These are phyloP conservation scores for Perdita meconis DNA, from an alignment of 2,888 invertebrate species.

Conservation along the genomic window DNA sequence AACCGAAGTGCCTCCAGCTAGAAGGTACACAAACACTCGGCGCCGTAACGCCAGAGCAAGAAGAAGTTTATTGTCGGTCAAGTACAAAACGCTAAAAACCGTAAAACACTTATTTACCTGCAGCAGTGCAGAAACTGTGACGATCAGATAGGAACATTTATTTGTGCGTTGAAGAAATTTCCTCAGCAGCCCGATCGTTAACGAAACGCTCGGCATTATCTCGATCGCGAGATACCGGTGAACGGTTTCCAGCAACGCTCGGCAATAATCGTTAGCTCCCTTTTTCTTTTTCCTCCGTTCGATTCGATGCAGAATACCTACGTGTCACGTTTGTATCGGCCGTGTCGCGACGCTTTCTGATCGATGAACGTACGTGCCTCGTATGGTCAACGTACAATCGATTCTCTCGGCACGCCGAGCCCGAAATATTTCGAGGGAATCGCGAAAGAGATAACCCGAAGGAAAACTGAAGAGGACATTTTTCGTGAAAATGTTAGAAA, in stretches of 20 bases:
- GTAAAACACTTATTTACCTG: conserved; percentile 44
- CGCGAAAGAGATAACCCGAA: background rate
- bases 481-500: background rate
- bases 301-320: conserved; percentile 10
- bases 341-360: conserved; percentile 40
- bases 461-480: background rate
- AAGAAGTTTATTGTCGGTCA: conserved; percentile 17
- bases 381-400: conserved; percentile 3
- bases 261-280: background rate
- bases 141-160: conserved; percentile 50
- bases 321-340: conserved; percentile 38
- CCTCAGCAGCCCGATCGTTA: conserved; percentile 33
- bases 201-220: conserved; percentile 24
- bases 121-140: conserved; percentile 52
- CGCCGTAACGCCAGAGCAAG: background rate
- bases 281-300: background rate
- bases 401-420: background rate
- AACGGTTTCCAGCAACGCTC: background rate
- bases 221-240: background rate
- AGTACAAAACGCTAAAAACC: conserved; percentile 34
- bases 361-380: conserved; percentile 48
- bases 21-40: background rate
- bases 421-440: background rate
- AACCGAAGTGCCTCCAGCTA: background rate
- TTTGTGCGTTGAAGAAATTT: conserved; percentile 45